A percentile compares a stretch with the other conserved stretches of the same genome.
These are phyloP conservation scores for Gouania willdenowi DNA, from an alignment of 2,797 vertebrate species.

Conservation along the genomic window DNA sequence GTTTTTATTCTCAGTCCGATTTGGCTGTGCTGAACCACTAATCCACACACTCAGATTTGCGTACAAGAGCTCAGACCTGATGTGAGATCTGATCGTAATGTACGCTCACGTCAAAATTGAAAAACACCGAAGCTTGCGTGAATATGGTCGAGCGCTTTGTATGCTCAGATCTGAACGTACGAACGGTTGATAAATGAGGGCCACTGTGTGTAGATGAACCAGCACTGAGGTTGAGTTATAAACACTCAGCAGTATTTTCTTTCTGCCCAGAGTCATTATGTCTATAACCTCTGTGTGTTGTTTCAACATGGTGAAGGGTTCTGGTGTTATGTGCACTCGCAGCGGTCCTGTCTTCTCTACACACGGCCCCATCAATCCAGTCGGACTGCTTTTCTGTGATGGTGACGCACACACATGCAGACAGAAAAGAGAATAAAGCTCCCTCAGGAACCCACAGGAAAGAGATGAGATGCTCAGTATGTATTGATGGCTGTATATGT, in stretches of 20 bases:
- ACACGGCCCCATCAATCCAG: slow-evolving; percentile 24
- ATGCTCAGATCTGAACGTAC: too few species aligned
- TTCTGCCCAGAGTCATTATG: slow-evolving; percentile 5
- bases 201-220: too few species aligned
- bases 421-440: neutral
- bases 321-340: slow-evolving; percentile 22
- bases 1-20: too few species aligned
- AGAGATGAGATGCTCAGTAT: neutral
- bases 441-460: neutral
- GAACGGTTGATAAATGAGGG: too few species aligned
- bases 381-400: slow-evolving; percentile 26
- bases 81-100: too few species aligned
- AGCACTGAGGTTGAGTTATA: slow-evolving; percentile 18
- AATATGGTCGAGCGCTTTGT: too few species aligned
- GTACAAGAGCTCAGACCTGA: too few species aligned
- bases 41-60: too few species aligned
- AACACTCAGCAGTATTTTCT: slow-evolving; percentile 29
- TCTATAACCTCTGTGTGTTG: slow-evolving; percentile 17
- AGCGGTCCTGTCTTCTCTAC: slow-evolving; percentile 4
- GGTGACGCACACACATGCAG: too few species aligned
- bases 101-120: too few species aligned
- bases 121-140: too few species aligned
- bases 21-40: too few species aligned
- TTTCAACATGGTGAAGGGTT: slow-evolving; percentile 20
- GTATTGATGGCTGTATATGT: slow-evolving; percentile 31